phyloP scores from a whole-genome alignment of 2,888 invertebrate genomes.

The Ommatoiulus sabulosus region DNA sequence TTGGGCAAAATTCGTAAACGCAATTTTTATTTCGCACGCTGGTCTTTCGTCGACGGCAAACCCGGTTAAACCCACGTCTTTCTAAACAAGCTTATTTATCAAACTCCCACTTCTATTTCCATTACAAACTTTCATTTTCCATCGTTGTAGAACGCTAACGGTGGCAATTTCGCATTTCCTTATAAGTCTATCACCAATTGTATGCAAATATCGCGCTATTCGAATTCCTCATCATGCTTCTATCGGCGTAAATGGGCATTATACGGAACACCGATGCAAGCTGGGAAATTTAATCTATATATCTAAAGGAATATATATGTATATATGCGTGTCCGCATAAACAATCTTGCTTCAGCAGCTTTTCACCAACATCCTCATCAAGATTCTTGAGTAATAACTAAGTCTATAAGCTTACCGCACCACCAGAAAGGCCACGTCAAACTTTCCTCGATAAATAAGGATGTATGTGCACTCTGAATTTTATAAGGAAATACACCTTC shows the following conservation, averaged over 20 bases:
- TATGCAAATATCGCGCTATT: slow-evolving; percentile 40
- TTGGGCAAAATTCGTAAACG: background rate
- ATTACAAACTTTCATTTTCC: slow-evolving; percentile 40
- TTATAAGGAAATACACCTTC: background rate
- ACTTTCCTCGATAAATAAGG: slow-evolving; percentile 26
- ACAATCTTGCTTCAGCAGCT: slow-evolving; percentile 28
- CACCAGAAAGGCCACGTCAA: background rate
- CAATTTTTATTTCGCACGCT: background rate
- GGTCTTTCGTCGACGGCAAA: background rate
- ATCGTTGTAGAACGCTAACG: slow-evolving; percentile 17
- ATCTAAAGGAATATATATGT: background rate
- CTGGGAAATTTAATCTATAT: slow-evolving; percentile 30
- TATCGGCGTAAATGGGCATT: slow-evolving; percentile 24
- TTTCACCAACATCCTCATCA: slow-evolving; percentile 40
- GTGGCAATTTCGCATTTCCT: slow-evolving; percentile 35
- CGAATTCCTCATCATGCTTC: slow-evolving; percentile 24
- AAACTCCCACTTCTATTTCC: slow-evolving; percentile 33
- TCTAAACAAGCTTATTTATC: slow-evolving; percentile 36
- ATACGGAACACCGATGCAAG: background rate
- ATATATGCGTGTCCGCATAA: slow-evolving; percentile 25
- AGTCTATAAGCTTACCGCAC: background rate
- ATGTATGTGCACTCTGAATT: background rate
- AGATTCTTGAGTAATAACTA: background rate
- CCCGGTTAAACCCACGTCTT: slow-evolving; percentile 15
- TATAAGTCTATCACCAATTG: slow-evolving; percentile 2